Evolutionary conservation across 2,797 vertebrate genomes (phyloP).

Genomic region (Kryptopterus vitreolus): DNA sequence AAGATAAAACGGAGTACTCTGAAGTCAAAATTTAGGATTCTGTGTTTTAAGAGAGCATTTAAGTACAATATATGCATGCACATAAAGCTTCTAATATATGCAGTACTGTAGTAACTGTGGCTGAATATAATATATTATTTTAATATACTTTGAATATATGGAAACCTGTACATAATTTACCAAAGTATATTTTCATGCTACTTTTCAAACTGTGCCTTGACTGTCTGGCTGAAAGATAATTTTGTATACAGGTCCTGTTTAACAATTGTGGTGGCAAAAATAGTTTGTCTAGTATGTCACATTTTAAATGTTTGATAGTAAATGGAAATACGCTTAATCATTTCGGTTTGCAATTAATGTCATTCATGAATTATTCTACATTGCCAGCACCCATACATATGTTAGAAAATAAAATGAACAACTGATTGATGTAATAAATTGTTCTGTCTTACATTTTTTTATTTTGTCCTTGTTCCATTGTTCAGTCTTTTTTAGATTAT

Average conservation of each 20-base stretch:
- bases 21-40: slow-evolving; percentile 24
- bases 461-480: too few species aligned
- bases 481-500: too few species aligned
- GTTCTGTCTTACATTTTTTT: too few species aligned
- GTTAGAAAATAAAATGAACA: too few species aligned
- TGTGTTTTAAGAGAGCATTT: background rate
- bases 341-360: too few species aligned
- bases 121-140: background rate
- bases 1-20: slow-evolving; percentile 34
- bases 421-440: too few species aligned
- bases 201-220: background rate
- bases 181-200: background rate
- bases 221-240: background rate
- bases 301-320: too few species aligned
- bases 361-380: too few species aligned
- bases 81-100: background rate
- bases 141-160: background rate
- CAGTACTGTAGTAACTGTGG: background rate
- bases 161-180: background rate
- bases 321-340: too few species aligned
- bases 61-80: background rate
- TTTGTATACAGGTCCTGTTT: background rate
- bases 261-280: background rate
- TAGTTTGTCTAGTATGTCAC: background rate
- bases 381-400: too few species aligned